A percentile compares a stretch with the other conserved stretches of the same genome.
These are phyloP conservation scores for Homarus americanus DNA, from an alignment of 1,140 invertebrate species.

Conservation along the genomic window DNA sequence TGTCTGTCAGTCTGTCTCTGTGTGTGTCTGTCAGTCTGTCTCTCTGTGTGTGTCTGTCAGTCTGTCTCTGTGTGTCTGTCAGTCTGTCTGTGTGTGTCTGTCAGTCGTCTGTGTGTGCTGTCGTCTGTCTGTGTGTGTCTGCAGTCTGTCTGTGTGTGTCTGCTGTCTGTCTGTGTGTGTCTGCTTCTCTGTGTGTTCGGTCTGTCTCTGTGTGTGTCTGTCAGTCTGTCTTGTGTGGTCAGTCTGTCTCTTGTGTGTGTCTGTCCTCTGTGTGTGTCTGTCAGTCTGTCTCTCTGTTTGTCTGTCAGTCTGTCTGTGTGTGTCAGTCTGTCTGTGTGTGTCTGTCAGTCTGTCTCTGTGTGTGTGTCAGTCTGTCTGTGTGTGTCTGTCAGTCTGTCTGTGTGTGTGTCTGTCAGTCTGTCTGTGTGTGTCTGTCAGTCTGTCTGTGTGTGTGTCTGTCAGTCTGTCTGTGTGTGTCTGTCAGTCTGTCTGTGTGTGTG, in stretches of 20 bases:
- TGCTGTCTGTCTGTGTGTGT: too few relatives aligned
- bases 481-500: not conserved
- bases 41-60: not conserved
- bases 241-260: not conserved
- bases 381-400: not conserved
- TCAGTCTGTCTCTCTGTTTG: not conserved
- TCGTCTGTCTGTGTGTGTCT: too few relatives aligned
- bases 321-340: conserved; percentile 21
- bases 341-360: not conserved
- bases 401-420: too few relatives aligned
- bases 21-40: not conserved
- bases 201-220: too few relatives aligned
- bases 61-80: not conserved
- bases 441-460: conserved; percentile 10
- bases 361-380: not conserved
- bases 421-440: not conserved
- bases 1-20: not conserved
- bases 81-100: too few relatives aligned
- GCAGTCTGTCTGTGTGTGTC: too few relatives aligned
- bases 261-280: conserved; percentile 20
- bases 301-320: not conserved
- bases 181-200: too few relatives aligned
- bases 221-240: too few relatives aligned
- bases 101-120: too few relatives aligned
- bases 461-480: not conserved